Base-by-base conservation (phyloP, 2,113 vertebrate genomes). In the Gymnobelideus leadbeateri region DNA sequence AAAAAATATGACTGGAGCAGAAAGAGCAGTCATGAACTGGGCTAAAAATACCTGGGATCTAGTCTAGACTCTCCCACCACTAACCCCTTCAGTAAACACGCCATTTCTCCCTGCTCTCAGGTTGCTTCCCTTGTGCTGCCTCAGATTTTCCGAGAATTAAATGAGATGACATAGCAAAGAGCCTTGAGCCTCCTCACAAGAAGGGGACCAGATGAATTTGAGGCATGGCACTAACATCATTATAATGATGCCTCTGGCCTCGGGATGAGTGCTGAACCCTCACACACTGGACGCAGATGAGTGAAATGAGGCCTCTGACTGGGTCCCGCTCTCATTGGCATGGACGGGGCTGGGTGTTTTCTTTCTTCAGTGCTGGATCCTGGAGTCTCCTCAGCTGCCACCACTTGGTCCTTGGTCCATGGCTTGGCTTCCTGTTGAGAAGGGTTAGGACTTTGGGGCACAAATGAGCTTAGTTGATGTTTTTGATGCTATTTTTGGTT, bases 391-490 rank as follows among this genome's bases (percentile, higher is more conserved):
- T 91, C 23, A 91, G 8, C 3, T 10, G 90, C 12, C 47, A 91
- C 61, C 14, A 94, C 43, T 94, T 43, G 77, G 51, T 91, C 46
- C 94, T 31, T 91, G 6, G 55, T 84, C 90, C 77, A 3, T 2
- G 92, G 7, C 46, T 93, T 61, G 3, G 24, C 51, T 96, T 91
- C 37, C 52, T 95, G 43, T 26, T 95, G 91, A 96, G 91, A 49
- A 49, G 47, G 47, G 47, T 2, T 49, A 49, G 47, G 47, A 49
- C 47, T 49, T 49, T n/a, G 84, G 94, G 28, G 3, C n/a, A 54
- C 91, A 90, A 93, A 91, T 95, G 94, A 95, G 93, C 92, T 90
- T 96, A 14, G 49, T 24, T 95, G 9, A 92, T 89, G 21, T 23
- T 96, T 91, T 68, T 93, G 19, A 94, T 92, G 47, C 43, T 92